phyloP scores from a whole-genome alignment of 2,888 invertebrate genomes.

The Orchestes rusci region DNA sequence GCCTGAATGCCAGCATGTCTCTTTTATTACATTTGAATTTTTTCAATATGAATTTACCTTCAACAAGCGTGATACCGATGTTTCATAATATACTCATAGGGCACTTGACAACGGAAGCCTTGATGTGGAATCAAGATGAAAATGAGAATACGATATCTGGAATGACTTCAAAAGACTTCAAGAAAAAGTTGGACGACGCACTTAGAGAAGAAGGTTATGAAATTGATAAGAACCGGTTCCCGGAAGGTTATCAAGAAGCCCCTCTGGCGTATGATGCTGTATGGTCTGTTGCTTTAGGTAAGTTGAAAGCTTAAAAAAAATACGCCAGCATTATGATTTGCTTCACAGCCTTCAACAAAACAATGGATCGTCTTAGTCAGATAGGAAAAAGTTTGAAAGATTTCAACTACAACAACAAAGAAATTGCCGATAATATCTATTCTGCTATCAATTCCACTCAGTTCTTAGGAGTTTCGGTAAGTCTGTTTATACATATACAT shows the following conservation, averaged over 20 bases:
- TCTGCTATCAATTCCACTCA: constrained; percentile 97
- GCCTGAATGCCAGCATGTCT: too few species aligned
- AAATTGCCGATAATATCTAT: constrained; percentile 93
- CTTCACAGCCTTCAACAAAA: constrained; percentile 86
- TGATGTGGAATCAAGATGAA: constrained; percentile 95
- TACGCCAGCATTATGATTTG: not conserved
- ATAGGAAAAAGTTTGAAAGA: constrained; percentile 81
- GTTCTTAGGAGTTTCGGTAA: constrained; percentile 95
- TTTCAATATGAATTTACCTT: too few species aligned
- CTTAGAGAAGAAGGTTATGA: constrained; percentile 76
- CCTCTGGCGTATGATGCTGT: constrained; percentile 98
- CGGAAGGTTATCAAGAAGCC: constrained; percentile 95
- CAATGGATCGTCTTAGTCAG: constrained; percentile 79
- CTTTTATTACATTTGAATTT: too few species aligned
- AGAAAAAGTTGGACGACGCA: constrained; percentile 72
- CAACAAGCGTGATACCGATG: too few species aligned
- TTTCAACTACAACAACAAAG: constrained; percentile 92
- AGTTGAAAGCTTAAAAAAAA: too few species aligned
- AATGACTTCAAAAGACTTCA: constrained; percentile 91
- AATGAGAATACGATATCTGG: constrained; percentile 90
- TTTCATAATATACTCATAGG: too few species aligned
- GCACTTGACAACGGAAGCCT: constrained; percentile 95
- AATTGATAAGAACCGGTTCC: constrained; percentile 78
- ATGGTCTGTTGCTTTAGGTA: constrained; percentile 95
- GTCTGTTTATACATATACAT: constrained; percentile 45